Evolutionary conservation across 2,113 vertebrate species (phyloP).

Genomic region (Atrichornis clamosus): DNA sequence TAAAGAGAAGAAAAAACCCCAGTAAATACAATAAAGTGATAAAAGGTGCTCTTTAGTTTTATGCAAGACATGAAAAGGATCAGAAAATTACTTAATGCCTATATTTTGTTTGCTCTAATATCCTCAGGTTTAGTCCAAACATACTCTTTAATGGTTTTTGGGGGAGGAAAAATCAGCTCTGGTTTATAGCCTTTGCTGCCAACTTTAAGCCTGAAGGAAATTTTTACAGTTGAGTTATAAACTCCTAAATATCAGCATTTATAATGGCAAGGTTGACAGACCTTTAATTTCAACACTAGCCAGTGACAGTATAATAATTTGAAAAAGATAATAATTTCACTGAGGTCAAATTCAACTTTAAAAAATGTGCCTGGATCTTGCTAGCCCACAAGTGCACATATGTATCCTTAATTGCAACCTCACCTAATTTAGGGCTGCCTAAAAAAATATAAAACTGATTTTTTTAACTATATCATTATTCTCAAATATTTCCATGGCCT

Average conservation of each 20-base stretch:
- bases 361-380: neutral
- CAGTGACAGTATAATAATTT: conserved; percentile 35
- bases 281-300: conserved; percentile 35
- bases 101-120: neutral
- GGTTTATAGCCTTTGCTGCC: conserved; percentile 19
- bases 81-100: neutral
- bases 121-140: neutral
- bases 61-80: conserved; percentile 1
- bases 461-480: conserved; percentile 25
- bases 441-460: neutral
- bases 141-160: neutral
- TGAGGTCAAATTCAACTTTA: conserved; percentile 31
- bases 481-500: conserved; percentile 26
- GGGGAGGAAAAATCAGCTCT: neutral
- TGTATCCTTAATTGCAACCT: conserved; percentile 17
- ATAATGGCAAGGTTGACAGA: conserved; percentile 20
- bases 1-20: neutral
- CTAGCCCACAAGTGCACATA: neutral
- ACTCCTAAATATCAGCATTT: conserved; percentile 48
- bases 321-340: conserved; percentile 34
- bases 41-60: neutral
- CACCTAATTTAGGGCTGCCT: neutral
- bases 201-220: conserved; percentile 41
- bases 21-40: neutral
- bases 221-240: conserved; percentile 64